Evolutionary conservation across 2,888 invertebrate species (phyloP).

Genomic region (Brachycybe producta): DNA sequence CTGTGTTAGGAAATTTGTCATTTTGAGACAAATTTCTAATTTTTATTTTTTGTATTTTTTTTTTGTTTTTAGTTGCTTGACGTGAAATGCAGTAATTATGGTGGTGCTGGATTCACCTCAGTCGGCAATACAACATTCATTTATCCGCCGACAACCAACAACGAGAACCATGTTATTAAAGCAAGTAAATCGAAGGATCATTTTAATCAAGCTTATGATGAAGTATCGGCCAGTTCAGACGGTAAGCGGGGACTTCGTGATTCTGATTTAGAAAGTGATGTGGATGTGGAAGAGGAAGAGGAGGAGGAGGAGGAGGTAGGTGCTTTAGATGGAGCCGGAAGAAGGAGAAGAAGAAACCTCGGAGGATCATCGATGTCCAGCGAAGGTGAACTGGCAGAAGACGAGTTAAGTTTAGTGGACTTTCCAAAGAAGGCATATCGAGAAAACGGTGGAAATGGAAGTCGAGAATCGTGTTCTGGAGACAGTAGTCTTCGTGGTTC

Average conservation of each 20-base stretch:
- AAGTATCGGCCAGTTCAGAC: constrained; percentile 24
- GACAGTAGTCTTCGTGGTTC: constrained; percentile 21
- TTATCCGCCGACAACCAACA: constrained; percentile 15
- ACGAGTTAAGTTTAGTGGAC: constrained; percentile 25
- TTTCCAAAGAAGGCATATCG: constrained; percentile 15
- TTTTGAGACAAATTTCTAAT: background rate
- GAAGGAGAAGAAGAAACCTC: too few species aligned
- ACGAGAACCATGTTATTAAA: constrained; percentile 7
- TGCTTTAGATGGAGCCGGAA: background rate
- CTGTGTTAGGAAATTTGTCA: background rate
- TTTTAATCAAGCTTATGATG: constrained; percentile 24
- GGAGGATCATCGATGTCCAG: constrained; percentile 22
- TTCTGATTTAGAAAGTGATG: constrained; percentile 24
- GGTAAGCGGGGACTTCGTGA: constrained; percentile 19
- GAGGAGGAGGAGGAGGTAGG: constrained; percentile 11
- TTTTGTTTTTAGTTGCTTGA: constrained; percentile 22
- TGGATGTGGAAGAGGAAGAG: constrained; percentile 14
- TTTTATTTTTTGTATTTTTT: constrained; percentile 18
- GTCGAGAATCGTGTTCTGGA: constrained; percentile 13
- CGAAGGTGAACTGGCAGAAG: constrained; percentile 25
- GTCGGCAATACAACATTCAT: constrained; percentile 23
- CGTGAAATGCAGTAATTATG: constrained; percentile 25
- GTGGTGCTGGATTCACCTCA: constrained; percentile 22
- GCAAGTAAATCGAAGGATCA: constrained; percentile 20
- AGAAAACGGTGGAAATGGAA: constrained; percentile 2